Conservation (phyloP, 92 coral and sea anemone species). For the Parazoanthus atlanticus region DNA sequence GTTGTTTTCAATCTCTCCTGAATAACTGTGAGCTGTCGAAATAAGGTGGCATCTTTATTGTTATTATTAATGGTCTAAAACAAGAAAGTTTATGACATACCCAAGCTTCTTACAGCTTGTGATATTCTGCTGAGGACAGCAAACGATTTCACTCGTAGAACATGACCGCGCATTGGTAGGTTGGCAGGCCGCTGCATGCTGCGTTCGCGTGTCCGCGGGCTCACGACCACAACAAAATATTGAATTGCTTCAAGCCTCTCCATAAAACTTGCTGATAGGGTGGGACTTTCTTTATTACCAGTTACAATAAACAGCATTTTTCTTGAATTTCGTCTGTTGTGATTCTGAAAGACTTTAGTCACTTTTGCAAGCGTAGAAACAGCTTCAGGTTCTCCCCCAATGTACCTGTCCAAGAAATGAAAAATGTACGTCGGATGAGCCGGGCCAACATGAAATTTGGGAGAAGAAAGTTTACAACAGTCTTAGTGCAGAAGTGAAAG, state of each 20-base stretch:
- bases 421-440: not conserved
- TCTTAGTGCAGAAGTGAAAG: too few species aligned
- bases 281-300: not conserved
- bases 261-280: not conserved
- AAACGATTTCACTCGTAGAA: slow-evolving; percentile 5
- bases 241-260: not conserved
- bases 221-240: not conserved
- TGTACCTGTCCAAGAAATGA: not conserved
- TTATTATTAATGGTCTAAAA: too few species aligned
- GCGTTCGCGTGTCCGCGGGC: not conserved
- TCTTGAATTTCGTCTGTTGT: not conserved
- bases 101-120: not conserved
- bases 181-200: not conserved
- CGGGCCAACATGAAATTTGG: too few species aligned
- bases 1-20: not conserved
- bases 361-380: not conserved
- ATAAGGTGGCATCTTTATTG: too few species aligned
- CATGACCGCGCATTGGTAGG: not conserved
- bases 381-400: not conserved
- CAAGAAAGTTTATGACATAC: not conserved
- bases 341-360: not conserved
- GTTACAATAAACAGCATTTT: not conserved
- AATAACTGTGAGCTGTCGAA: too few species aligned
- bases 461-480: too few species aligned
- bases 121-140: not conserved